Base-by-base conservation (phyloP, 2,888 invertebrate genomes). In the Eilema griseolum region DNA sequence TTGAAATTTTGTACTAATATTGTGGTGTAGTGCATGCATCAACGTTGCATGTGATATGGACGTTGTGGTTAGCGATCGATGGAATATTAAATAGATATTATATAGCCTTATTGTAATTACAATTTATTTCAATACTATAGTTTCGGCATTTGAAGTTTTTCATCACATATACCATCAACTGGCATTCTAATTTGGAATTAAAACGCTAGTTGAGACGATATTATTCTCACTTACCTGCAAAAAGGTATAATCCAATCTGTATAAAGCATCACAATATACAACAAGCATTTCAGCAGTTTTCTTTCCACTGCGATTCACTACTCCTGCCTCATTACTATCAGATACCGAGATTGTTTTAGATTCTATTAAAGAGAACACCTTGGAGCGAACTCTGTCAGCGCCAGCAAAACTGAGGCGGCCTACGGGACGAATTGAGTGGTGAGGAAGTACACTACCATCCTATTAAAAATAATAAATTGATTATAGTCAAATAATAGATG, bases 211-310 rank as follows among this genome's bases (percentile, higher is more conserved):
- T 33, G 31, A 33, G 31, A 33, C 8, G 4, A 33, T 33, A 33
- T 33, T 33, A 33, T 8, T 33, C 31, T 33, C 31, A 33, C 31
- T 33, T 7, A 33, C 31, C 5, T 97, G 96, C 76, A 96, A 94
- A 74, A 97, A 96, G 0, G 97, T 97, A 85, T 96, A 97, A 86
- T 97, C 97, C 78, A 97, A 90, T 80, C 95, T 95, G 69, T 95
- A 95, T 66, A 97, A 92, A 68, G 96, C 95, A 67, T 95, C 93
- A 85, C 97, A 97, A 84, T 97, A 96, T 16, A 97, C 89, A 28
- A 97, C 96, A 26, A 97, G 83, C n/a, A 28, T n/a, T 16, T 33
- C 20, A 24, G 33, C 16, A 31, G 60, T n/a, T 11, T n/a, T 84
- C 11, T 75, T 31, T 89, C n/a, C n/a, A n/a, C n/a, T n/a, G n/a